Base-by-base conservation (phyloP, 2,797 vertebrate genomes). In the Pseudochromis fuscus region DNA sequence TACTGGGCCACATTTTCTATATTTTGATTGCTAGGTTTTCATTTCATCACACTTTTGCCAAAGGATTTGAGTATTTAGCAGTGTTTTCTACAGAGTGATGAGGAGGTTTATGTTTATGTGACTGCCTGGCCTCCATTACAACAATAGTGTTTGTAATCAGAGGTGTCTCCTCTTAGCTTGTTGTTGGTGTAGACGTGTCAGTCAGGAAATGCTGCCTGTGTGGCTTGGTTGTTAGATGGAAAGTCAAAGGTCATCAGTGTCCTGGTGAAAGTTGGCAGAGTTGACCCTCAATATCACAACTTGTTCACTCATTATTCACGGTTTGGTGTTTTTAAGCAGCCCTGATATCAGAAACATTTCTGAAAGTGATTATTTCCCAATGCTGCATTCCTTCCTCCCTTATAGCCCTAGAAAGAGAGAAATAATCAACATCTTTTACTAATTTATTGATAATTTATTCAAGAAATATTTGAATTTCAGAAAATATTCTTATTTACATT, bases 131-230 rank as follows among this genome's bases (percentile, higher is more conserved):
- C 60, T 37, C 37, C 66, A 53, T 75, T 56, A 71, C 59, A 53
- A 67, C 53, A 60, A 4, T 7, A 40, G 52, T 63, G 67, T 77
- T 70, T 75, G 24, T 45, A 55, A 75, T 77, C 65, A 44, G 51
- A 35, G 11, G 28, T 15, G 46, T 73, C 42, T 75, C 56, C 37
- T 75, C 6, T 42, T 11, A 51, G 72, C 57, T 48, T 35, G 35
- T 62, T 65, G 53, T 50, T 5, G n/a, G 38, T 60, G 72, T 78
- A 82, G 79, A 59, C 13, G 10, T 59, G 25, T 57, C 59, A 37
- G 35, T 68, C 33, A 69, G 80, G 75, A 85, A 80, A 48, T 24
- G 25, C 75, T 55, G 59, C 49, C 52, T 87, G 79, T 82, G 72
- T 64, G 80, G 72, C 59, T 28, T 30, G 7, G 19, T 35, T 27